These are phyloP conservation scores for Nyctereutes procyonoides DNA, from an alignment of 2,113 vertebrate species.

Conservation along the genomic window DNA sequence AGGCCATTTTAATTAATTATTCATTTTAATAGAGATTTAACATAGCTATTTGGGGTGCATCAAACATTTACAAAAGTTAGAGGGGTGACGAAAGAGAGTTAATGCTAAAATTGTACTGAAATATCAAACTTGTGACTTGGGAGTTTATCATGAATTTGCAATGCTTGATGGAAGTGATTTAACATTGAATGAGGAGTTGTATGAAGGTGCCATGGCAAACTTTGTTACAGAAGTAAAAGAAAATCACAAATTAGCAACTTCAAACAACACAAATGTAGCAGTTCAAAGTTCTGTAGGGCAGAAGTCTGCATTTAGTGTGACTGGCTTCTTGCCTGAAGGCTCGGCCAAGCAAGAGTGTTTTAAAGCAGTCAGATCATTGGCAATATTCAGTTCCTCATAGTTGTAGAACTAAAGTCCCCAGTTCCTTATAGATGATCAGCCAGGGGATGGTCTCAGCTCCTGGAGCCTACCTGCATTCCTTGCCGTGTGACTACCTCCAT, in stretches of 20 bases:
- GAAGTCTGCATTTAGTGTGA: not conserved
- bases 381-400: not conserved
- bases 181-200: not conserved
- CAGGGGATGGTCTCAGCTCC: not conserved
- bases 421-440: not conserved
- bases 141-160: not conserved
- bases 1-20: not conserved
- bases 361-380: not conserved
- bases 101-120: not conserved
- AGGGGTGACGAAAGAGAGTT: not conserved
- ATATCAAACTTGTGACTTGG: not conserved
- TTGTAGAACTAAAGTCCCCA: not conserved
- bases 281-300: not conserved
- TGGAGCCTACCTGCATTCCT: not conserved
- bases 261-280: not conserved
- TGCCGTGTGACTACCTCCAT: not conserved
- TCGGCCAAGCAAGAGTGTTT: not conserved
- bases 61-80: not conserved
- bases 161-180: not conserved
- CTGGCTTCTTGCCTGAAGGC: not conserved
- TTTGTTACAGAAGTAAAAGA: not conserved
- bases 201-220: not conserved
- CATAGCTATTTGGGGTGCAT: not conserved
- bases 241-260: not conserved
- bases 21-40: slow-evolving; percentile 3